phyloP scores from a whole-genome alignment of 30 jellyfish, hydroid and myxozoan genomes.

The Cassiopea andromeda region DNA sequence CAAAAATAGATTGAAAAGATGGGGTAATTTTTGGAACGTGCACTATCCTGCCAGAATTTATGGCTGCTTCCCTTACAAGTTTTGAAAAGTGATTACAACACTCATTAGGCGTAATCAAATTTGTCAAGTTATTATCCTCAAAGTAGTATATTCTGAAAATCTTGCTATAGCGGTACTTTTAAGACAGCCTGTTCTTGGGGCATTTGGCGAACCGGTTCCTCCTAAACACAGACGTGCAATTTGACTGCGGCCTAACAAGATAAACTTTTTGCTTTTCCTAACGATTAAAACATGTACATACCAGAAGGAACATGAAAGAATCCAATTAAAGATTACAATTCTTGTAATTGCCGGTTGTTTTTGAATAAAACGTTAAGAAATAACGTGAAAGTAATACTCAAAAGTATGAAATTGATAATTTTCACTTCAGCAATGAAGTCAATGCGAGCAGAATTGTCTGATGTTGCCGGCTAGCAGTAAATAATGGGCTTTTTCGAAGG shows the following conservation, averaged over 20 bases:
- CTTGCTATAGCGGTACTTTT: neutral
- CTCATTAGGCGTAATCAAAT: neutral
- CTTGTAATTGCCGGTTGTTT: neutral
- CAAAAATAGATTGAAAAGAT: neutral
- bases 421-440: neutral
- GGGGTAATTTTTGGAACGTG: neutral
- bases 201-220: neutral
- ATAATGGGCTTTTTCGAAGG: too few species aligned
- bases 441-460: neutral
- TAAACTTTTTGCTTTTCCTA: neutral
- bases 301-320: neutral
- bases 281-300: slow-evolving; percentile 7
- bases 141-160: neutral
- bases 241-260: neutral
- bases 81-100: neutral
- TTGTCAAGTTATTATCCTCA: neutral
- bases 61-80: neutral
- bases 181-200: neutral
- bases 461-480: neutral
- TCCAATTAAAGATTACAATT: neutral
- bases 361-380: neutral
- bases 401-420: neutral
- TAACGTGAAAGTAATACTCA: neutral
- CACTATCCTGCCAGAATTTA: neutral
- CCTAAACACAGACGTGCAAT: neutral